Evolutionary conservation across 2,113 vertebrate species (phyloP), one percentile per base, ranked within the genome.

Genomic region (Poicephalus meyeri): DNA sequence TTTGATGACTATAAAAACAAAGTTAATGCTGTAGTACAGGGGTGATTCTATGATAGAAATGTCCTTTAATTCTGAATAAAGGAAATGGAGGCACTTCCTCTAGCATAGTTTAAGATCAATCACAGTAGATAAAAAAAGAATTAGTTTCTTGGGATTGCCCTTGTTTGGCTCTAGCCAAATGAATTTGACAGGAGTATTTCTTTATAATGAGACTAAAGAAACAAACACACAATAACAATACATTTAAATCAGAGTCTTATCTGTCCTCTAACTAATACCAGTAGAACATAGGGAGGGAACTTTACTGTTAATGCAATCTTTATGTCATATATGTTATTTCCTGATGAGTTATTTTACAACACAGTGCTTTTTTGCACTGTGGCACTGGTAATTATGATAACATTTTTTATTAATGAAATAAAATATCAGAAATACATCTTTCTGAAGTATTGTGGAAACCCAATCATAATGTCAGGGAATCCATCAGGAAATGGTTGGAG

Each of bases 381-480:
- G 14, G 16, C 25, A 53, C 28, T 42, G 10, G 19, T 60, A 81
- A 53, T 41, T 60, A 25, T 3, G 6, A 10, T 24, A 65, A 39
- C 7, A 33, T 1, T 81, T 50, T 52, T 24, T 28, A 31, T 23
- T 23, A 47, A n/a, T 1, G 56, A 82, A 76, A 78, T 42, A 50
- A 72, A 72, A 8, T 10, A n/a, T 6, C 29, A 77, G 26, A 58
- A 85, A 70, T 13, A 12, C 0, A 1, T 25, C 14, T 47, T 64
- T 73, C 19, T 53, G 1, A 81, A 21, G 13, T 18, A 11, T 88
- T 58, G 3, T 33, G 24, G 76, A 76, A 85, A 5, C 9, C 5
- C 47, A 52, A 2, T 37, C 24, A 20, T 5, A 65, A 47, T 5
- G 2, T n/a, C 39, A 73, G 8, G 0, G 0, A 79, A 18, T 46